A percentile compares a stretch with the other conserved stretches of the same genome.
Evolutionary conservation across 2,113 vertebrate genomes (phyloP).

Genomic region (Notarius lentiginosus): DNA sequence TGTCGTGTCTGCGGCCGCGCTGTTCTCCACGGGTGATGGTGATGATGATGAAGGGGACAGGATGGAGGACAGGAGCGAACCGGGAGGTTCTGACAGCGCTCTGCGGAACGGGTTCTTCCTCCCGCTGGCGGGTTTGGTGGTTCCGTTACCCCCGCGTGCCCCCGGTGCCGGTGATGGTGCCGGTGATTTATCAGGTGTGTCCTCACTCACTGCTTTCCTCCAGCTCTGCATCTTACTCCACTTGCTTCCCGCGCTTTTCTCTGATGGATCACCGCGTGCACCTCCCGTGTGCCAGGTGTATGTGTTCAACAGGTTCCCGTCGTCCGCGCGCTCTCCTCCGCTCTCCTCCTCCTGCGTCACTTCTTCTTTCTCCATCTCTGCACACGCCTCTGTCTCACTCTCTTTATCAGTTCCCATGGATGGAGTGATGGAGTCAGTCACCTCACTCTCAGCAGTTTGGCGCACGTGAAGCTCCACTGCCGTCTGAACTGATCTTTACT

Average conservation of each 20-base stretch:
- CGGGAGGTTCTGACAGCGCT: conserved; percentile 78
- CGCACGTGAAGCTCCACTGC: background rate
- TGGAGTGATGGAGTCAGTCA: background rate
- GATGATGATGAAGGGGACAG: conserved; percentile 32
- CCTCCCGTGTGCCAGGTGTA: conserved; percentile 74
- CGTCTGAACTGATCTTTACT: background rate
- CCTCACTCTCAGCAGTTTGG: background rate
- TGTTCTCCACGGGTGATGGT: conserved; percentile 37
- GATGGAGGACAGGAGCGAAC: conserved; percentile 60
- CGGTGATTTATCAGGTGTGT: conserved; percentile 57
- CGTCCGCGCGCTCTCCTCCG: conserved; percentile 49
- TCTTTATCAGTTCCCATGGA: conserved; percentile 72
- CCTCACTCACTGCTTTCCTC: conserved; percentile 78
- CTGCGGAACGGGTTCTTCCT: conserved; percentile 82
- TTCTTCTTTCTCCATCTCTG: conserved; percentile 52
- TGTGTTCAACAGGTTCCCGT: conserved; percentile 63
- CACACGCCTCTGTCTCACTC: conserved; percentile 58
- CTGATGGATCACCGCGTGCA: conserved; percentile 55
- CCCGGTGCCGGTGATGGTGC: background rate
- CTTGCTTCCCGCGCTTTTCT: conserved; percentile 67
- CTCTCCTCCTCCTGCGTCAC: conserved; percentile 53
- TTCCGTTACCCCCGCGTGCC: background rate
- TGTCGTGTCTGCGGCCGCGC: conserved; percentile 58
- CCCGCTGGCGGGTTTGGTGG: conserved; percentile 29
- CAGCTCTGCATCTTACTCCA: conserved; percentile 79